Conservation (phyloP, 2,113 vertebrate genomes). For the Labeo rohita region DNA sequence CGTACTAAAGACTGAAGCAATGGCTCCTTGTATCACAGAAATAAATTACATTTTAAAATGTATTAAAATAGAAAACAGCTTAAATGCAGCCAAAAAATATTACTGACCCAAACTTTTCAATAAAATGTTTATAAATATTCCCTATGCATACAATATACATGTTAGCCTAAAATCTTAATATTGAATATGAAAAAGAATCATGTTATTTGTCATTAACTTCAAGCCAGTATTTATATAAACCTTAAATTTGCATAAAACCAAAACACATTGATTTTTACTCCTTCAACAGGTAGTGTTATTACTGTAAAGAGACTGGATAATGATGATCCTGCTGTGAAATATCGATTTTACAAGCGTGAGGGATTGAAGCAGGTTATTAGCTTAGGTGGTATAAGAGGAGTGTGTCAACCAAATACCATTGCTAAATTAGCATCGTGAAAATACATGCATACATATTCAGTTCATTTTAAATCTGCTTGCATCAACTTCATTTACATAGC, state of each 20-base stretch:
- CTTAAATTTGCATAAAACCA: background rate
- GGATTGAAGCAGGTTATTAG: background rate
- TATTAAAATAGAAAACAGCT: too few species aligned
- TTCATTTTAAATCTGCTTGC: slow-evolving; percentile 2
- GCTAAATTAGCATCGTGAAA: background rate
- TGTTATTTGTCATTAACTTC: background rate
- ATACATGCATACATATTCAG: background rate
- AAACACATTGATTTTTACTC: background rate
- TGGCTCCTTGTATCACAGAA: background rate
- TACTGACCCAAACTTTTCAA: background rate
- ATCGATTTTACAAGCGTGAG: background rate
- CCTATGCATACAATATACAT: background rate
- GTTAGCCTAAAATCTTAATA: background rate
- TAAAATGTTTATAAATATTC: background rate
- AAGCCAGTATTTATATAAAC: background rate
- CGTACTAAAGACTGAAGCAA: background rate
- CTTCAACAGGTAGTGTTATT: background rate
- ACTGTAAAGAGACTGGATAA: background rate
- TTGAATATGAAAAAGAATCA: background rate
- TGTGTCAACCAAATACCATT: background rate
- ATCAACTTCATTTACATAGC: background rate
- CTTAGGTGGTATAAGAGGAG: background rate
- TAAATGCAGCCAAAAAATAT: background rate
- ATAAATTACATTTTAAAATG: too few species aligned
- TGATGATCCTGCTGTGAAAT: slow-evolving; percentile 4